These are phyloP conservation scores for Euphydryas editha DNA, from an alignment of 2,888 invertebrate genomes.

Conservation along the genomic window DNA sequence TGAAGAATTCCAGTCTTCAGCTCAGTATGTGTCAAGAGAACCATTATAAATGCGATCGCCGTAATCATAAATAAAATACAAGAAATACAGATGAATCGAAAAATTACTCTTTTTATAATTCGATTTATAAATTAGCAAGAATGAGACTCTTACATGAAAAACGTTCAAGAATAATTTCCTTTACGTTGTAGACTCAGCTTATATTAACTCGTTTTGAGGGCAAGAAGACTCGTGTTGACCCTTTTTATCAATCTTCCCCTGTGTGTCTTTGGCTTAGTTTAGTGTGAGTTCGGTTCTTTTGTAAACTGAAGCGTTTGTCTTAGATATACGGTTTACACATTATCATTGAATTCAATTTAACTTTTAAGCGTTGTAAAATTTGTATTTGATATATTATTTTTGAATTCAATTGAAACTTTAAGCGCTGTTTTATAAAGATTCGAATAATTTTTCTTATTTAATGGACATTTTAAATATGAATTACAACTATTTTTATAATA, in stretches of 20 bases:
- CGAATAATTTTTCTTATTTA: neutral
- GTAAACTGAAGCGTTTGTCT: conserved; percentile 5
- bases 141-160: neutral
- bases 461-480: neutral
- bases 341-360: conserved; percentile 9
- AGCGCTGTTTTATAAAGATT: neutral
- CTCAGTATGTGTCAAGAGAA: too few relatives aligned
- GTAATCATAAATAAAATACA: too few relatives aligned
- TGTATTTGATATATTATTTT: conserved; percentile 10
- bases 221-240: conserved; percentile 27
- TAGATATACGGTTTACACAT: neutral
- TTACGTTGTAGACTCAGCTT: conserved; percentile 16
- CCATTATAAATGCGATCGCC: too few relatives aligned
- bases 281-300: conserved; percentile 10
- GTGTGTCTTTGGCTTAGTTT: conserved; percentile 25
- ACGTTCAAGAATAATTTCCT: neutral
- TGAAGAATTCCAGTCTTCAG: too few relatives aligned
- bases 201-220: conserved; percentile 12
- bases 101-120: too few relatives aligned
- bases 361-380: neutral
- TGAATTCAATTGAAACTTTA: conserved; percentile 9
- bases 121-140: too few relatives aligned
- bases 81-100: too few relatives aligned
- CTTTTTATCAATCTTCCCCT: conserved; percentile 33
- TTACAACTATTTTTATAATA: neutral